Evolutionary conservation across 2,797 vertebrate species (phyloP), one percentile per base, ranked within the genome.

Genomic region (Macropodus opercularis): DNA sequence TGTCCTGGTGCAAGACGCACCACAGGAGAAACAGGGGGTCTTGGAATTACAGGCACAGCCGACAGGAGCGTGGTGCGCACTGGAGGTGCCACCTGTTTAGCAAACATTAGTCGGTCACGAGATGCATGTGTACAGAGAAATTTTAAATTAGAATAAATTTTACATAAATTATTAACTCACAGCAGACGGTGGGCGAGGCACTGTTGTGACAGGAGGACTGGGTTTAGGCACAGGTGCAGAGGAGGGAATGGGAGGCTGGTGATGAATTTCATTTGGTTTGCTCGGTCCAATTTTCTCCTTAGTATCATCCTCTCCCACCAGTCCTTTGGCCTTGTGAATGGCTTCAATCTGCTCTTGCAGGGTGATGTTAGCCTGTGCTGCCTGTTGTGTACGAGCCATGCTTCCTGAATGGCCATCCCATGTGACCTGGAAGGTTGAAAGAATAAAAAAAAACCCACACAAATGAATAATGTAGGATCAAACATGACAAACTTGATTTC

Each of bases 331-430:
- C 84, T 99, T 99, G 86, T 99, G 98, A 83, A 99, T 99, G 42
- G 98, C 98, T 88, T 99, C 98, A 0, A 99, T 99, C 87, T 99
- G 98, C 84, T 99, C 98, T 87, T 99, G 98, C 46, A 99, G 91
- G 22, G 96, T 98, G 74, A 99, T 99, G 85, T 99, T 99, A 75
- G 98, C 98, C 84, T 99, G 98, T 18, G 98, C 98, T 3, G 98
- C 98, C 83, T 99, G 98, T 64, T 99, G 98, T 12, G 98, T 99
- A 17, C 98, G 95, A 34, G 98, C 98, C 98, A 99, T 99, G 89
- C 98, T 99, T 78, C 97, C 98, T 0, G 98, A 99, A 81, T 99
- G 98, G 23, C 97, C 98, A 36, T 99, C 98, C 98, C 98, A 99
- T 15, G 98, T 99, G 59, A 99, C 98, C 97, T 98, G 65, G 27